Base-by-base conservation (phyloP, 2,797 vertebrate genomes). In the Pterois miles region DNA sequence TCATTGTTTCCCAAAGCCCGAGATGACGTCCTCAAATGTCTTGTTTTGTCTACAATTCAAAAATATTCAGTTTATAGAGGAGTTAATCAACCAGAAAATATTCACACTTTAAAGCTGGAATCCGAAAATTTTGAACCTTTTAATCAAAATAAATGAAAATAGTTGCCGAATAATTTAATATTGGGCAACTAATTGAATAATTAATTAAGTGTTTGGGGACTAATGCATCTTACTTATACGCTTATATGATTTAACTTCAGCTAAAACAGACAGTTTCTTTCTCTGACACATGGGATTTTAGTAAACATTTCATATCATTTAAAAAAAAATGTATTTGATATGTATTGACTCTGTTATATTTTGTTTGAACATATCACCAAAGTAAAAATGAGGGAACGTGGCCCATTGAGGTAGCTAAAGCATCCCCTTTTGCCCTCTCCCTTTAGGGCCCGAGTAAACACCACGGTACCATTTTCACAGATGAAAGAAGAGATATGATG, bases 401-500 rank as follows among this genome's bases (percentile, higher is more conserved):
- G 46, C 36, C 22, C 5, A 8, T 69, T 71, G 27, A 5, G 43
- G n/a, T n/a, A 67, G 33, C 38, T 59, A 29, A 76, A 53, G 13
- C 27, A 0, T 69, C 40, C 29, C 16, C 40, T 65, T 66, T 80
- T 22, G 7, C 63, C 65, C 56, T 71, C 66, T 78, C 50, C 68
- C 84, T 86, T 72, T 9, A 67, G 82, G 77, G 65, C 69, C 22
- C 4, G 9, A 40, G 56, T 82, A 72, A 83, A 86, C 62, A 78
- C 36, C 25, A 31, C 11, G 25, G 23, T 66, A 34, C 29, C 58
- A 48, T 65, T 66, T 72, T 43, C 68, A 75, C 65, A 81, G 81
- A 87, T 83, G 20, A 83, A 83, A 76, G 63, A 67, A 72, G 67
- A 78, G 65, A 86, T 62, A 78, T 16, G 66, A 31, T 69, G 69